Evolutionary conservation across 2,797 vertebrate species (phyloP), one percentile per base, ranked within the genome.

Genomic region (Acrossocheilus wenchowensis): DNA sequence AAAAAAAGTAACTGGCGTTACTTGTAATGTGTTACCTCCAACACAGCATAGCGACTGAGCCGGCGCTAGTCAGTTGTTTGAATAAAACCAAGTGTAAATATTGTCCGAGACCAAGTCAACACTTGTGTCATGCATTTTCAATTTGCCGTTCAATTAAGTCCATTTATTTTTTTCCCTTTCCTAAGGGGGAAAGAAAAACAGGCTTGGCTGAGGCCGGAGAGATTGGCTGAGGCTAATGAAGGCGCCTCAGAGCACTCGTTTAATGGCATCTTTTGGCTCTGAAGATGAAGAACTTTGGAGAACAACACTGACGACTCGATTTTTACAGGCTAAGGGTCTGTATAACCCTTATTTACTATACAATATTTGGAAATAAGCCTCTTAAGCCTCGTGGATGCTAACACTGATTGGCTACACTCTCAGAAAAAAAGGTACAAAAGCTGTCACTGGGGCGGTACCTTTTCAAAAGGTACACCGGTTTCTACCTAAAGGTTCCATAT

Each of bases 61-160:
- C 26, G 10, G 89, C 43, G 71, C 78, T 82, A 50, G 54, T 82
- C 62, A 48, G 79, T 73, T 81, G 90, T 91, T 90, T 92, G 82
- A 91, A 90, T 78, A 83, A 88, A 87, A 83, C 88, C 83, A 73
- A 34, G 90, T 89, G 92, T 92, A 93, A 94, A 93, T 82, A 91
- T 74, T 81, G 82, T 78, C 87, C 75, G 86, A 89, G 82, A 90
- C 90, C 88, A 84, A 90, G 86, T 89, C 78, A 91, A 91, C 90
- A 90, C 85, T 82, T 90, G 86, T 88, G 91, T 89, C 88, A 90
- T 88, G 78, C 89, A 89, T 88, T 87, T 87, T 92, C 82, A 88
- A 79, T 90, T 88, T 88, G 81, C 89, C 80, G 68, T 87, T 90
- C 36, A 45, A 92, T 92, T 92, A 85, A 88, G 90, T 64, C 30